Percentiles rank a stretch among this genome's conserved stretches.
Conservation (phyloP, 2,113 vertebrate species). For the Pongo pygmaeus region DNA sequence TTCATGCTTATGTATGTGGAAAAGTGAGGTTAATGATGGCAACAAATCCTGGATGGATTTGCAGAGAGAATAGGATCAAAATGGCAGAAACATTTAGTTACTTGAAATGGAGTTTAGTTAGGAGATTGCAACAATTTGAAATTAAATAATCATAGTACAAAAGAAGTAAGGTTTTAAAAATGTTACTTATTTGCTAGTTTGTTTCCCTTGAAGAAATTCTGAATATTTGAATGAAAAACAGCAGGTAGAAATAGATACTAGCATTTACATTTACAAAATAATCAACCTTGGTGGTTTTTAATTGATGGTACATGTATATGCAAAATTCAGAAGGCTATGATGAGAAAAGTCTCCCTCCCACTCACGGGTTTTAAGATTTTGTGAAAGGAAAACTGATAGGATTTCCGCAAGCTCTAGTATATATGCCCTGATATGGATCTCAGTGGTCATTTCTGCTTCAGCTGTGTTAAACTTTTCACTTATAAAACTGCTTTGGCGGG, state of each 20-base stretch:
- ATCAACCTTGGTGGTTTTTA: not conserved
- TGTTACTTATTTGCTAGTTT: not conserved
- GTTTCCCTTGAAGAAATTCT: not conserved
- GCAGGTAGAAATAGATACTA: not conserved
- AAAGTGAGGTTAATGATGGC: not conserved
- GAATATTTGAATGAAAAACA: conserved; percentile 36
- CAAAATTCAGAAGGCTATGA: conserved; percentile 8
- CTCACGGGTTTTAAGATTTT: not conserved
- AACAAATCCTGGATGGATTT: not conserved
- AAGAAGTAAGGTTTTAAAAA: not conserved
- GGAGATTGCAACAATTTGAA: not conserved
- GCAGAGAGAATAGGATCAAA: not conserved
- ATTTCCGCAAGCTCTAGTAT: not conserved
- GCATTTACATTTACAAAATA: not conserved
- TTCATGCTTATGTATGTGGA: not conserved
- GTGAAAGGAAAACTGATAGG: not conserved
- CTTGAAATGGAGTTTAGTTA: not conserved
- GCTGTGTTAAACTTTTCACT: not conserved
- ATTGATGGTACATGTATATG: not conserved
- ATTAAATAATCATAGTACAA: not conserved
- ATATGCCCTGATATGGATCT: not conserved
- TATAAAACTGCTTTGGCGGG: not conserved
- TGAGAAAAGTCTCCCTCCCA: not conserved
- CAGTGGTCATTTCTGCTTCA: not conserved
- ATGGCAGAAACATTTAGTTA: not conserved